phyloP scores from a whole-genome alignment of 2,113 vertebrate species.

The Apaloderma vittatum region DNA sequence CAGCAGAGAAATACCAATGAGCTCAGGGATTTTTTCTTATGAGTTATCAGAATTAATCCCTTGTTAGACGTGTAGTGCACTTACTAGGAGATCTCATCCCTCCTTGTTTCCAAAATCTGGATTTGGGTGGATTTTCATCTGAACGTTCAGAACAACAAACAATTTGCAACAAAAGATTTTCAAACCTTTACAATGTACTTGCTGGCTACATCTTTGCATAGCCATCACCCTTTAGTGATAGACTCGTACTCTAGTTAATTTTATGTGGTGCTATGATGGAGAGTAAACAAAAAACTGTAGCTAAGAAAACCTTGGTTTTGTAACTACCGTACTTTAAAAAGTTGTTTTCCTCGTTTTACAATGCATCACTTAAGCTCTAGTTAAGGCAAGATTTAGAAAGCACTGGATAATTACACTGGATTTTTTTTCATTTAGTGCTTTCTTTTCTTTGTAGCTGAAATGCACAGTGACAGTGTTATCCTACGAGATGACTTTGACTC shows the following conservation, averaged over 20 bases:
- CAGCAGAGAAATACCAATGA: background rate
- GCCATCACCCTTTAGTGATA: background rate
- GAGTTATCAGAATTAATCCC: background rate
- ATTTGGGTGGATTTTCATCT: background rate
- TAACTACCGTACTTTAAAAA: background rate
- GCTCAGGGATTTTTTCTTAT: background rate
- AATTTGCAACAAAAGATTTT: background rate
- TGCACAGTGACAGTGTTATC: constrained; percentile 91
- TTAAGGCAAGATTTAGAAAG: background rate
- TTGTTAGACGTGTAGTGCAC: background rate
- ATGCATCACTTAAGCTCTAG: background rate
- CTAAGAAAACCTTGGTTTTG: background rate
- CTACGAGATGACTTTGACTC: constrained; percentile 97
- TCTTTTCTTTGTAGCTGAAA: constrained; percentile 85
- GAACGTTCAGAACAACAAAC: background rate
- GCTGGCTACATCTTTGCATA: background rate
- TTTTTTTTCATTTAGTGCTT: background rate
- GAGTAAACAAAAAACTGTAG: background rate
- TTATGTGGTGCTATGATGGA: background rate
- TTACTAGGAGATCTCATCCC: background rate
- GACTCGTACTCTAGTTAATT: background rate
- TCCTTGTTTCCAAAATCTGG: background rate
- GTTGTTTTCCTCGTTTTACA: background rate
- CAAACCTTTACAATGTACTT: background rate
- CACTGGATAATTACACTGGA: background rate